Evolutionary conservation across 2,113 vertebrate species (phyloP).

Genomic region (Neolamprologus ventralis): DNA sequence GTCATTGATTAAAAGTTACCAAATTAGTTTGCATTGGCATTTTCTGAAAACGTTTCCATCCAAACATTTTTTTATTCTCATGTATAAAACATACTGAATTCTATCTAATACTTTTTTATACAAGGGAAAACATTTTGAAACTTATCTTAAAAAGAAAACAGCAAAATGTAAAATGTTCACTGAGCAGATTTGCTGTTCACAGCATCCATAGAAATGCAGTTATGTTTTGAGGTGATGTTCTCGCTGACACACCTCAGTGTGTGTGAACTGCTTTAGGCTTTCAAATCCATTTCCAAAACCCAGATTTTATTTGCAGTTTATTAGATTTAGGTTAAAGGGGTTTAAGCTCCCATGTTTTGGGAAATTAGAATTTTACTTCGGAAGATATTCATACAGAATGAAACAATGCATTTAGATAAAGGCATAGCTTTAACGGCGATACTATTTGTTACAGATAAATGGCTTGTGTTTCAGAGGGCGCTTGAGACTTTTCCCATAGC

Average conservation of each 20-base stretch:
- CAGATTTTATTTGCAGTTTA: not conserved
- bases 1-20: not conserved
- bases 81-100: not conserved
- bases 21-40: not conserved
- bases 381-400: not conserved
- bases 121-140: not conserved
- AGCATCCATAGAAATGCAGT: not conserved
- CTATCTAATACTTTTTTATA: not conserved
- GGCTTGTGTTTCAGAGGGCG: not conserved
- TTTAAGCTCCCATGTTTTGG: not conserved
- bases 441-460: slow-evolving; percentile 11
- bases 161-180: not conserved
- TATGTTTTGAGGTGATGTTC: not conserved
- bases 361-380: not conserved
- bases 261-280: not conserved
- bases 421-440: not conserved
- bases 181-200: not conserved
- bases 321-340: not conserved
- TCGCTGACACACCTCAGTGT: not conserved
- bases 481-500: slow-evolving; percentile 29
- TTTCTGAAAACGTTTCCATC: not conserved
- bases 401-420: not conserved
- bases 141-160: not conserved
- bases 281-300: not conserved
- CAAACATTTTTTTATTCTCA: not conserved